Evolutionary conservation across 2,888 invertebrate species (phyloP).

Genomic region (Agrotis ipsilon): DNA sequence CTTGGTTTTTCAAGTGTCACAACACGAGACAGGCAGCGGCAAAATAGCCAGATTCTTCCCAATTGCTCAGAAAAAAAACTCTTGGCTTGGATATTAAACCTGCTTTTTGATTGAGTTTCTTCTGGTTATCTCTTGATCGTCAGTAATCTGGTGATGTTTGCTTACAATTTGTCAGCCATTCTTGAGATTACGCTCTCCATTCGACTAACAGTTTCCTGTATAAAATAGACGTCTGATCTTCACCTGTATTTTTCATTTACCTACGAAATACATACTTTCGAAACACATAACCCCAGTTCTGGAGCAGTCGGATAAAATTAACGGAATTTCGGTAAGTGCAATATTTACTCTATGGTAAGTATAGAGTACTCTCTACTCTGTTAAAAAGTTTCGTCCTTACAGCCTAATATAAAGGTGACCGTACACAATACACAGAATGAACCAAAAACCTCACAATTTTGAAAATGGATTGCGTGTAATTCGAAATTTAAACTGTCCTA

Average conservation of each 20-base stretch:
- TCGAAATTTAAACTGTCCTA: slow-evolving; percentile 87
- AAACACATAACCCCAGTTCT: too few species aligned
- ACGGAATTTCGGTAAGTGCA: not conserved
- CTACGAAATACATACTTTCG: too few species aligned
- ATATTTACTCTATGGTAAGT: not conserved
- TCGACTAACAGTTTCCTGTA: too few species aligned
- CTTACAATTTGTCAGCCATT: not conserved
- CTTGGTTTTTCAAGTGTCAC: not conserved
- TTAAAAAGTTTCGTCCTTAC: not conserved
- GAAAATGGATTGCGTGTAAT: slow-evolving; percentile 80
- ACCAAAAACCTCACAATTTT: slow-evolving; percentile 67
- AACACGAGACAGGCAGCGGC: too few species aligned
- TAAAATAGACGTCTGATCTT: too few species aligned
- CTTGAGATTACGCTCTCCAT: not conserved
- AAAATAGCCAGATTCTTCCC: too few species aligned
- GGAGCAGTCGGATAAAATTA: not conserved
- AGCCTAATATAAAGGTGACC: slow-evolving; percentile 4
- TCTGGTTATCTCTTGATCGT: not conserved
- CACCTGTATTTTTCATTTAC: too few species aligned
- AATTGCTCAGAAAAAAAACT: too few species aligned
- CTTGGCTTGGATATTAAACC: not conserved
- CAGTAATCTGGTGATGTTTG: not conserved
- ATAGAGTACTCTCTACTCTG: not conserved
- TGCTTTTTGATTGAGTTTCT: not conserved
- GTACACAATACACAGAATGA: slow-evolving; percentile 32